Conservation (phyloP, 2,888 invertebrate genomes). For the Rhyacophila evoluta region DNA sequence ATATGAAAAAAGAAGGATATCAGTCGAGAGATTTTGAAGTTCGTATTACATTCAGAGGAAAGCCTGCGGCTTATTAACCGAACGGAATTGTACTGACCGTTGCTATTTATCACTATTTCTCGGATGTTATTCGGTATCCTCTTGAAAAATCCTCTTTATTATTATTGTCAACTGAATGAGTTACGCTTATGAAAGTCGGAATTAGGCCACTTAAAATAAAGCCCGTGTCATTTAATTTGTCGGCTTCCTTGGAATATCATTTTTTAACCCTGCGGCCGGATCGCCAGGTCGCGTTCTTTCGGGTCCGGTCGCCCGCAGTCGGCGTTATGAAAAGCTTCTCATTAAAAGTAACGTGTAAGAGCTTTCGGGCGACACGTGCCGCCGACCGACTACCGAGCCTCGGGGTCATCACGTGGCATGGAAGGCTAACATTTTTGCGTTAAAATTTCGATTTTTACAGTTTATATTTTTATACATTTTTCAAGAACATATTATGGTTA, state of each 20-base stretch:
- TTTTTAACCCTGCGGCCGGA: background rate
- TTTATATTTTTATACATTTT: no score
- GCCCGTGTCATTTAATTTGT: conserved; percentile 20
- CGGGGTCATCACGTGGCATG: background rate
- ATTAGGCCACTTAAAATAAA: background rate
- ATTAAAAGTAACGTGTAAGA: background rate
- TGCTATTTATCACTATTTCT: no score
- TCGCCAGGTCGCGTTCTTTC: background rate
- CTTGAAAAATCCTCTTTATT: background rate
- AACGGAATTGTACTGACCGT: no score
- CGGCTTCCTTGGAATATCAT: background rate
- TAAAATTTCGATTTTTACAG: no score
- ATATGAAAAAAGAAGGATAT: no score
- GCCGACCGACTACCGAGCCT: background rate
- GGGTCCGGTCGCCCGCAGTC: background rate
- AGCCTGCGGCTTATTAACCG: no score
- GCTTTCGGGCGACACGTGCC: conserved; percentile 4
- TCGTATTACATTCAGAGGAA: no score
- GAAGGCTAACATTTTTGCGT: background rate
- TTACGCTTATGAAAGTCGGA: background rate
- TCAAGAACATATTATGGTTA: no score
- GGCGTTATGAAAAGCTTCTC: background rate
- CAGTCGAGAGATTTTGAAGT: no score
- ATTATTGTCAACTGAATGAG: background rate
- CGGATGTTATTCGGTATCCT: no score